Base-by-base conservation (phyloP, 2,113 vertebrate genomes). In the Nycticryphes semicollaris region DNA sequence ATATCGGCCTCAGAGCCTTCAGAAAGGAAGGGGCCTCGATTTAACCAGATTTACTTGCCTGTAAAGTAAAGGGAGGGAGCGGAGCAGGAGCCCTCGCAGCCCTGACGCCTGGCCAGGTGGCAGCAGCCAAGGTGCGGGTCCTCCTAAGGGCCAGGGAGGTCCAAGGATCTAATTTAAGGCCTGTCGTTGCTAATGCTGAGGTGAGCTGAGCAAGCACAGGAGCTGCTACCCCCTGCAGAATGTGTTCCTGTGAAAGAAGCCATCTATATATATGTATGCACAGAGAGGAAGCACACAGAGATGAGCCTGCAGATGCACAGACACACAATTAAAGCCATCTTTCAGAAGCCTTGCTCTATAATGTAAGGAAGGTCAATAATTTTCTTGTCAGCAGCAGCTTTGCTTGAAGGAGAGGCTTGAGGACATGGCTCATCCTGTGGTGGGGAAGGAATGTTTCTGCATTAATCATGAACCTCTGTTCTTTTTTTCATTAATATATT, bases 201-300 rank as follows among this genome's bases (percentile, higher is more conserved):
- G 57, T 7, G 43, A 72, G 37, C 53, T 63, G 3, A 54, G 57
- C 43, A 63, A 59, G 77, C 35, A 10, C 1, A 0, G 62, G 39
- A 64, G 50, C 53, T 5, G 1, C 12, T 39, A 73, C 9, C 43
- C 14, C 3, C 35, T 51, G 82, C 48, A 43, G 24, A 60, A 20
- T 5, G 2, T 3, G 10, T 50, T 37, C 74, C 84, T 23, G 5
- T 33, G 59, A 48, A 31, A 35, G 45, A 33, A 83, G 50, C 25
- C 3, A 0, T 30, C 12, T 24, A 6, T 15, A 7, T 3, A 10
- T 3, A 14, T 0, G 0, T 1, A 5, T 0, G 0, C 35, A 3
- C 0, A 10, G 45, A 48, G 39, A 39, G 41, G 33, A 30, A 31
- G 72, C 60, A 66, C 35, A 9, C 0, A 2, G 53, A 54, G 53